phyloP scores from a whole-genome alignment of 2,888 invertebrate species.

The Lochmaea crataegi region DNA sequence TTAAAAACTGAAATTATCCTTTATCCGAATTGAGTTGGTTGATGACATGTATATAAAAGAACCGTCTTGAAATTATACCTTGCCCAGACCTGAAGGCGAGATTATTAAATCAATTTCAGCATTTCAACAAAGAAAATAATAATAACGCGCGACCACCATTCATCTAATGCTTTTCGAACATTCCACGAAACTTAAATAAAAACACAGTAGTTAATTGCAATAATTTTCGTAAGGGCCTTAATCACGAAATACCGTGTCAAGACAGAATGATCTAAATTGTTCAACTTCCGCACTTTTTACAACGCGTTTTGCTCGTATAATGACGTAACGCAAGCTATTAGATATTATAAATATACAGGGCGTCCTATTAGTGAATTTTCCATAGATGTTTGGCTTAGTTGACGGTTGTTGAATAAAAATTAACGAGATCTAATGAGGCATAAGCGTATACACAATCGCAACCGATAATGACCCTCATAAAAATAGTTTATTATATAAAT shows the following conservation, averaged over 20 bases:
- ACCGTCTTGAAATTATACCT: conserved; percentile 13
- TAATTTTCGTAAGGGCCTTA: conserved; percentile 46
- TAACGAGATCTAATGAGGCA: conserved; percentile 17
- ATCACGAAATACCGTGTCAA: conserved; percentile 55
- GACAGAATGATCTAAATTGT: conserved; percentile 52
- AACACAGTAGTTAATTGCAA: conserved; percentile 46
- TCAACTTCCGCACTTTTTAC: conserved; percentile 49
- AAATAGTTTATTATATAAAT: conserved; percentile 34
- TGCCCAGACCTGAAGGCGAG: conserved; percentile 7
- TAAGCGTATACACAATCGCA: not conserved
- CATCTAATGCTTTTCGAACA: conserved; percentile 23
- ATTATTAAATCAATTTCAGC: conserved; percentile 26
- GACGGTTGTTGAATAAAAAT: not conserved
- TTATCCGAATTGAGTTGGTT: not conserved
- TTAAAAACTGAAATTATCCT: not conserved
- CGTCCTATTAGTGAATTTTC: not conserved
- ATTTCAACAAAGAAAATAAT: conserved; percentile 18
- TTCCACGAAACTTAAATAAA: conserved; percentile 22
- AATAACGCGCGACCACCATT: conserved; percentile 13
- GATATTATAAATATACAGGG: conserved; percentile 1
- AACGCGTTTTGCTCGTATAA: conserved; percentile 20
- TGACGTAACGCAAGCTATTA: conserved; percentile 13
- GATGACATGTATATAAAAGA: not conserved
- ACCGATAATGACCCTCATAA: conserved; percentile 13
- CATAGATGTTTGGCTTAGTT: too few species aligned